These are phyloP conservation scores for Allophyes oxyacanthae DNA, from an alignment of 2,888 invertebrate species.

Conservation along the genomic window DNA sequence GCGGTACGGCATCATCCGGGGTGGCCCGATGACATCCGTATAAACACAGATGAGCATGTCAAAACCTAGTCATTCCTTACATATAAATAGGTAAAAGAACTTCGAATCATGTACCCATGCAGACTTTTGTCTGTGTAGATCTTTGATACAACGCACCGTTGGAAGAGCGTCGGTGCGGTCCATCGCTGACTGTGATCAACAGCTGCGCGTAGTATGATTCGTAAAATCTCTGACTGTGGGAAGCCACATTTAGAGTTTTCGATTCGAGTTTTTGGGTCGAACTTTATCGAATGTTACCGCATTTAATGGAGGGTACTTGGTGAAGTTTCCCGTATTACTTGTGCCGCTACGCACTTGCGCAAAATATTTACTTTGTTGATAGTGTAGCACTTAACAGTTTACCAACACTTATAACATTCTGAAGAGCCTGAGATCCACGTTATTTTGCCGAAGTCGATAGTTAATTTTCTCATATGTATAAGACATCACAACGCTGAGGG, in stretches of 20 bases:
- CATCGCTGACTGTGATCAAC: no score
- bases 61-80: no score
- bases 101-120: no score
- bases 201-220: no score
- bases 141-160: no score
- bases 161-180: no score
- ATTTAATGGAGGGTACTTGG: conserved; percentile 36
- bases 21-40: no score
- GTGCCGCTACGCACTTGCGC: conserved; percentile 32
- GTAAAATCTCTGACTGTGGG: no score
- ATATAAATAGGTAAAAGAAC: no score
- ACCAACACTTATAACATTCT: conserved; percentile 33
- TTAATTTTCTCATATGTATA: conserved; percentile 34
- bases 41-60: no score
- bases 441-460: conserved; percentile 28
- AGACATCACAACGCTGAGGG: conserved; percentile 13
- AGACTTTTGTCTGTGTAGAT: no score
- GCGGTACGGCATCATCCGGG: no score
- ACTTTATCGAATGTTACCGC: conserved; percentile 18
- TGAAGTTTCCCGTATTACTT: conserved; percentile 35
- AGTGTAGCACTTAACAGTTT: conserved; percentile 40
- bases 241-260: conserved; percentile 16
- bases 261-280: conserved; percentile 28
- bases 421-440: conserved; percentile 6
- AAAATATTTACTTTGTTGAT: conserved; percentile 56